Evolutionary conservation across 2,888 invertebrate genomes (phyloP), one percentile per base, ranked within the genome.

Genomic region (Prenolepis imparis): DNA sequence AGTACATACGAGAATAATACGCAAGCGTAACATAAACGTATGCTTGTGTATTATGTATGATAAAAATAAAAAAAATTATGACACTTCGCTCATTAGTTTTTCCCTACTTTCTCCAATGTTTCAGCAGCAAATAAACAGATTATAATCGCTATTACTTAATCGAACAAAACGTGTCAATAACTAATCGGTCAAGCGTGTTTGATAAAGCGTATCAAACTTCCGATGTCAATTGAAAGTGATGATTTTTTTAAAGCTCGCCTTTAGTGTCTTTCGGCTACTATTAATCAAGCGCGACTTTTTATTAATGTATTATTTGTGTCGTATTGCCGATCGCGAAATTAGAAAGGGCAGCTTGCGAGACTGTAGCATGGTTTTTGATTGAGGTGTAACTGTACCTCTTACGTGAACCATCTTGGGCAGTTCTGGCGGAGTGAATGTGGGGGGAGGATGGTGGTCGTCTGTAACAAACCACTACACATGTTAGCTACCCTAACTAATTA

Each of bases 341-440:
- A 90, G 88, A 91, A 93, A 89, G 89, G 89, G 88, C 91, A 93
- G 93, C 91, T 93, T 93, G 92, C 93, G 92, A 93, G 92, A 92
- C 91, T 93, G 92, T 93, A 94, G 91, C 92, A 92, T 93, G 93
- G 92, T 91, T 93, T 80, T 93, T 93, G 92, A 92, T 91, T 90
- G 94, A 94, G 94, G 94, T 93, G 91, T 92, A 91, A 94, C 94
- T 95, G 95, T 96, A 98, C 98, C 98, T 98, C 98, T 97, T 96
- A 98, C 97, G 97, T 98, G 98, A 97, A 98, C 98, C 97, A 98
- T 98, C 97, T 98, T 98, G 97, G 98, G 98, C 97, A 98, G 98
- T 97, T 98, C 98, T 97, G 98, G 98, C 97, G 98, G 98, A 96
- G 98, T 98, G 97, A 98, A 98, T 96, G 98, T 98, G 96, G 98